Percentiles rank a stretch among this genome's conserved stretches.
Evolutionary conservation across 2,888 invertebrate genomes (phyloP).

Genomic region (Heliconius ismenius): DNA sequence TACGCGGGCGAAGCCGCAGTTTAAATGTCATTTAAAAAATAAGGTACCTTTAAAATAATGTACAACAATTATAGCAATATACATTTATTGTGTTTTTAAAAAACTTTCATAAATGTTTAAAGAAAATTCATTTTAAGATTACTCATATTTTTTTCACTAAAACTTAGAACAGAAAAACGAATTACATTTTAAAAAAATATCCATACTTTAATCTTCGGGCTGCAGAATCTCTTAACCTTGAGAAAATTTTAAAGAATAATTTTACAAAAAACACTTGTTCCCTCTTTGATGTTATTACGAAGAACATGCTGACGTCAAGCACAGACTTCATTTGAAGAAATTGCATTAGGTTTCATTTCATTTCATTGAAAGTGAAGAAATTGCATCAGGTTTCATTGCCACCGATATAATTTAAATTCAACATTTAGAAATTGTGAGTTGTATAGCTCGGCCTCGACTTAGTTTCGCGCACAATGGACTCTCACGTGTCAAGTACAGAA

Average conservation of each 20-base stretch:
- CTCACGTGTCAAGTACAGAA: slow-evolving; percentile 26
- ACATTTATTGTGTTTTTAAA: too few species aligned
- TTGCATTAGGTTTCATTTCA: neutral
- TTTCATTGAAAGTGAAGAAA: neutral
- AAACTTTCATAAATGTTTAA: too few species aligned
- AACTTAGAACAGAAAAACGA: neutral
- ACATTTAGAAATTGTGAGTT: slow-evolving; percentile 7
- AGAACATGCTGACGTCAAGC: slow-evolving; percentile 2
- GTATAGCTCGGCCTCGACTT: slow-evolving; percentile 25
- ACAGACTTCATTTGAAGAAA: slow-evolving; percentile 1
- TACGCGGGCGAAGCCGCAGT: too few species aligned
- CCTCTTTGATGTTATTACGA: neutral
- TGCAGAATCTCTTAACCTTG: neutral
- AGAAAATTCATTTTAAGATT: too few species aligned
- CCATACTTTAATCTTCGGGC: neutral
- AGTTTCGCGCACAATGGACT: slow-evolving; percentile 22
- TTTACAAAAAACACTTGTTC: neutral
- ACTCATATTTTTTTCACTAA: neutral
- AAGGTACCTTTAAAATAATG: too few species aligned
- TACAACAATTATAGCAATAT: too few species aligned
- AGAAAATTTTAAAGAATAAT: slow-evolving; percentile 2
- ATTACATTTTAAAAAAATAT: neutral
- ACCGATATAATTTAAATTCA: slow-evolving; percentile 2
- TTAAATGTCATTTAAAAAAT: neutral
- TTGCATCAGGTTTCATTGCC: slow-evolving; percentile 4